Conservation (phyloP, 1,140 invertebrate species). For the Belonocnema kinseyi region DNA sequence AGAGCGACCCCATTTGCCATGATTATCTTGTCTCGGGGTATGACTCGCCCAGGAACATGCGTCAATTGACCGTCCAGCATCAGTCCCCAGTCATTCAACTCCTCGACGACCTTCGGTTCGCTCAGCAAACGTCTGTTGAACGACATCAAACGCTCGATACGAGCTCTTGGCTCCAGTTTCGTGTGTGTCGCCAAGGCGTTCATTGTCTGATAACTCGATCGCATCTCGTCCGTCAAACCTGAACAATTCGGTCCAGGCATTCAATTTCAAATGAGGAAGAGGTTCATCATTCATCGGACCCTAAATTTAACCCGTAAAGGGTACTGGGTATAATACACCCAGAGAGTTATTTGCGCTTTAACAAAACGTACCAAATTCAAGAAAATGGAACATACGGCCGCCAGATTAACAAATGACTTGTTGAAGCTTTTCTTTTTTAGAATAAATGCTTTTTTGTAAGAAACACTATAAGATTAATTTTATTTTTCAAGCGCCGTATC, state of each 20-base stretch:
- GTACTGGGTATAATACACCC: too few species aligned
- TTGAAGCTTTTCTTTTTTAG: too few species aligned
- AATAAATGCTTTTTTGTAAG: too few species aligned
- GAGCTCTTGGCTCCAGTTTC: slow-evolving; percentile 77
- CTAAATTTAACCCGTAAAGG: too few species aligned
- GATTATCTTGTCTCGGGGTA: slow-evolving; percentile 77
- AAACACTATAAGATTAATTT: too few species aligned
- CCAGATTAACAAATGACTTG: too few species aligned
- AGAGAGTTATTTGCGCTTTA: too few species aligned
- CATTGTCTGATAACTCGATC: slow-evolving; percentile 80
- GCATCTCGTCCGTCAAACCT: slow-evolving; percentile 78
- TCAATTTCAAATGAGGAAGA: too few species aligned
- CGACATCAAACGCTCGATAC: slow-evolving; percentile 78
- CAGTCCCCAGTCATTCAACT: slow-evolving; percentile 80
- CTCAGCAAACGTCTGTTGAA: slow-evolving; percentile 78
- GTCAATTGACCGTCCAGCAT: slow-evolving; percentile 77
- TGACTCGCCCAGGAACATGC: slow-evolving; percentile 76
- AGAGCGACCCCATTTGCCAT: slow-evolving; percentile 55
- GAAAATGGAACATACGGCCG: too few species aligned
- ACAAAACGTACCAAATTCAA: too few species aligned
- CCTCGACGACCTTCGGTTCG: slow-evolving; percentile 74
- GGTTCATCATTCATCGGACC: too few species aligned
- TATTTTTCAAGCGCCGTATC: too few species aligned
- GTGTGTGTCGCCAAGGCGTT: slow-evolving; percentile 79
- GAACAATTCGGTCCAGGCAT: slow-evolving; percentile 61